Conservation (phyloP, 2,888 invertebrate species). For the Calliphora vomitoria region DNA sequence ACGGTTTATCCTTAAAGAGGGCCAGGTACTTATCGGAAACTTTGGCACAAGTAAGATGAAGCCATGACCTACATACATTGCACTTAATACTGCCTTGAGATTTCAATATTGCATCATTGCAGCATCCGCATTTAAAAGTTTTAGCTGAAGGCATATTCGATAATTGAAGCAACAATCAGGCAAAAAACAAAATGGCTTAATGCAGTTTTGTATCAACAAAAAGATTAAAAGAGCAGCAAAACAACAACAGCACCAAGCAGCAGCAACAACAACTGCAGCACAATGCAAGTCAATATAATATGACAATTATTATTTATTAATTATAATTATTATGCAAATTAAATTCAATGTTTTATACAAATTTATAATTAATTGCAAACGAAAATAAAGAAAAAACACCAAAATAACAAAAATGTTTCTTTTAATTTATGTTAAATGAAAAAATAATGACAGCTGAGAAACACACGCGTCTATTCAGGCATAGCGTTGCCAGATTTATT, state of each 20-base stretch:
- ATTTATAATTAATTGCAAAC: too few relatives aligned
- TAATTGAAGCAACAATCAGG: neutral
- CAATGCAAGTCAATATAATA: too few relatives aligned
- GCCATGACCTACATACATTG: neutral
- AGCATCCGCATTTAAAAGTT: neutral
- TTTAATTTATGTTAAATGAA: too few relatives aligned
- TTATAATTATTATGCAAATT: too few relatives aligned
- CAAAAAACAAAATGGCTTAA: neutral
- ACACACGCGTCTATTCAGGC: too few relatives aligned
- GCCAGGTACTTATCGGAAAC: neutral
- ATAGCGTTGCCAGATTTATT: too few relatives aligned
- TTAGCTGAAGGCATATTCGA: neutral
- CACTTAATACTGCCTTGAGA: neutral
- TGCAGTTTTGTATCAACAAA: neutral
- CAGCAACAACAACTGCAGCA: too few relatives aligned
- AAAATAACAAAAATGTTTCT: too few relatives aligned
- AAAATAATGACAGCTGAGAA: too few relatives aligned
- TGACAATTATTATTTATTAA: too few relatives aligned
- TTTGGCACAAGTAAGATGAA: neutral
- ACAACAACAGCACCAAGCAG: neutral
- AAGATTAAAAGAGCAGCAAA: neutral
- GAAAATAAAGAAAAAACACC: too few relatives aligned
- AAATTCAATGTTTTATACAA: too few relatives aligned
- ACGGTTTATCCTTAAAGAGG: neutral
- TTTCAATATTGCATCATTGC: neutral